phyloP scores from a whole-genome alignment of 2,888 invertebrate genomes.

The Orgyia antiqua region DNA sequence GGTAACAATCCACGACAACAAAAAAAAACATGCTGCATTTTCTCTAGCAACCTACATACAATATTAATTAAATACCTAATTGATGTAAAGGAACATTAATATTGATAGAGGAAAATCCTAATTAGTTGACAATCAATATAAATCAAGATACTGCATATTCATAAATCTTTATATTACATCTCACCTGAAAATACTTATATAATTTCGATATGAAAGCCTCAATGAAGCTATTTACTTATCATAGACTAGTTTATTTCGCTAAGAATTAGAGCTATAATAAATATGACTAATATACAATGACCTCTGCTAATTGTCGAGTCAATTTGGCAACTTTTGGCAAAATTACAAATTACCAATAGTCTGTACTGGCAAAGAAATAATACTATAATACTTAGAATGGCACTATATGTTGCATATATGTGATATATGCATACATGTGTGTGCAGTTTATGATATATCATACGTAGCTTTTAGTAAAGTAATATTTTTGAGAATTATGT shows the following conservation, averaged over 20 bases:
- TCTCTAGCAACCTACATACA: no score
- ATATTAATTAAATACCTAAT: no score
- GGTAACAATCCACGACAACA: constrained; percentile 16
- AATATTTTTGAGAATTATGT: constrained; percentile 46
- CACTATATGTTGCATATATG: no score
- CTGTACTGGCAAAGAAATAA: constrained; percentile 1
- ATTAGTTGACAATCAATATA: no score
- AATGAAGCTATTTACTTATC: constrained; percentile 35
- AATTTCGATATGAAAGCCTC: constrained; percentile 47
- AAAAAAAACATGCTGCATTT: no score
- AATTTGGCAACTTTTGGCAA: constrained; percentile 74
- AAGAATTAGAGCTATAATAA: constrained; percentile 43
- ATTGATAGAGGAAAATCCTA: no score
- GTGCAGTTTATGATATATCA: no score
- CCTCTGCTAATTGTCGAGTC: constrained; percentile 47
- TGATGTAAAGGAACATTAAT: no score
- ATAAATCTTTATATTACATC: constrained; percentile 2
- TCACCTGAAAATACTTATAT: constrained; percentile 9
- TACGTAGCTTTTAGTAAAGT: no score
- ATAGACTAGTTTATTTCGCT: constrained; percentile 48
- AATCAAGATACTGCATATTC: no score
- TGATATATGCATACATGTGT: no score
- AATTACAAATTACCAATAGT: constrained; percentile 46
- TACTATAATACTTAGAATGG: neutral
- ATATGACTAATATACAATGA: constrained; percentile 44